Conservation (phyloP, 2,797 vertebrate species). For the Myotis vivesi region DNA sequence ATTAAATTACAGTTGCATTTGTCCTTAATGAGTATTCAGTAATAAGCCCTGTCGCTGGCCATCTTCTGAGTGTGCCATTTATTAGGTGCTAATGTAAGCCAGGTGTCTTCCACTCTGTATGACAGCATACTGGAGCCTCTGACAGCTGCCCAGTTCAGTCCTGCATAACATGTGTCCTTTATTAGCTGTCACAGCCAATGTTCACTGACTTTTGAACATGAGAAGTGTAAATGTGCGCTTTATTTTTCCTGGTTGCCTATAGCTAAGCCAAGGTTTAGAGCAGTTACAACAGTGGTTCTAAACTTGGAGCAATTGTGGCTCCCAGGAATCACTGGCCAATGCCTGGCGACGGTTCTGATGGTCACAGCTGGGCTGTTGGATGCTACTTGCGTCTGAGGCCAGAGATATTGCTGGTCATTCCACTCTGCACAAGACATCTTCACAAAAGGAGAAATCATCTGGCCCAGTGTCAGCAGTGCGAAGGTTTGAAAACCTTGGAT, state of each 20-base stretch:
- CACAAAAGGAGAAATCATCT: not conserved
- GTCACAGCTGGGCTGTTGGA: rapidly evolving
- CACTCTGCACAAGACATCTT: not conserved
- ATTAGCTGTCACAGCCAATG: not conserved
- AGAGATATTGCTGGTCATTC: not conserved
- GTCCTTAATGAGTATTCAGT: not conserved
- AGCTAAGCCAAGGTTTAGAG: not conserved
- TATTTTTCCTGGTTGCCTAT: not conserved
- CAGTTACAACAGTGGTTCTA: not conserved
- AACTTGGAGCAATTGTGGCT: not conserved
- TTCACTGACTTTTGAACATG: not conserved
- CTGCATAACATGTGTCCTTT: not conserved
- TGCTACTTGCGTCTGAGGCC: not conserved
- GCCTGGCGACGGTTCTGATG: not conserved
- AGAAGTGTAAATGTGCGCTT: not conserved
- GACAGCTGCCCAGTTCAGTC: not conserved
- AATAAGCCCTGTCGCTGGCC: not conserved
- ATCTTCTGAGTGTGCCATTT: not conserved
- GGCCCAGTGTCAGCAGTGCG: not conserved
- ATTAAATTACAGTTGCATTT: not conserved
- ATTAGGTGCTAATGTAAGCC: not conserved
- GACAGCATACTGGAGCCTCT: not conserved
- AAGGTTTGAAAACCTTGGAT: not conserved
- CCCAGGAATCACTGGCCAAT: not conserved
- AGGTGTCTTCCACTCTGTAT: not conserved